Evolutionary conservation across 2,888 invertebrate species (phyloP).

Genomic region (Xestia rhomboidea): DNA sequence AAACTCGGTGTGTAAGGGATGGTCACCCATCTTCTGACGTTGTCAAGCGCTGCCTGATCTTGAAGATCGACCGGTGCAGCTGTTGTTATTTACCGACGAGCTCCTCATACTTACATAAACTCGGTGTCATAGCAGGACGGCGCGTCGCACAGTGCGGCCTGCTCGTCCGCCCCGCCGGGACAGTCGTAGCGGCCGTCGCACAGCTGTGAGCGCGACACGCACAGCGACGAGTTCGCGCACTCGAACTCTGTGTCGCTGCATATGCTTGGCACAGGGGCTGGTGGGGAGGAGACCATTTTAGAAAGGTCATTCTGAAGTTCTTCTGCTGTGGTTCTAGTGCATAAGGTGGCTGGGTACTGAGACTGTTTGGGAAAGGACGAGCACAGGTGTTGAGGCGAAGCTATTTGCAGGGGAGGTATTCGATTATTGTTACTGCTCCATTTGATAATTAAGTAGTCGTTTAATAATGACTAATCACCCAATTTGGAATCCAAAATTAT

Average conservation of each 20-base stretch:
- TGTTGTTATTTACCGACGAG: background rate
- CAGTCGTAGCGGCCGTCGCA: slow-evolving; percentile 82
- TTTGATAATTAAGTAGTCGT: no score
- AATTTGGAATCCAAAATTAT: no score
- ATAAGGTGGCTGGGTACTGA: background rate
- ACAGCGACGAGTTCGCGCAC: slow-evolving; percentile 73
- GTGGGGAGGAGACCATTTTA: background rate
- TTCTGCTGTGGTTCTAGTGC: background rate
- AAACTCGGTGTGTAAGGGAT: background rate
- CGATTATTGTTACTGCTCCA: no score
- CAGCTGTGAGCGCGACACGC: slow-evolving; percentile 76
- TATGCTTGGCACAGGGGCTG: slow-evolving; percentile 17
- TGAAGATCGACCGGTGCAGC: background rate
- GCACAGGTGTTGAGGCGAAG: background rate
- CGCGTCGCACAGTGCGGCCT: slow-evolving; percentile 71
- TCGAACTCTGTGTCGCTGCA: slow-evolving; percentile 74
- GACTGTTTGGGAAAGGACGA: background rate
- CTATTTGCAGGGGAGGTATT: no score
- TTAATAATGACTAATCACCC: no score
- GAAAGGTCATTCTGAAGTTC: background rate
- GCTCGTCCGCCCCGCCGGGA: slow-evolving; percentile 79
- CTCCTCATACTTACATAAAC: slow-evolving; percentile 74
- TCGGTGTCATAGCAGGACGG: slow-evolving; percentile 73
- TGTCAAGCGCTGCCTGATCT: background rate
- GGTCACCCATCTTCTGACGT: background rate